Evolutionary conservation across 2,888 invertebrate species (phyloP).

Genomic region (Agrochola macilenta): DNA sequence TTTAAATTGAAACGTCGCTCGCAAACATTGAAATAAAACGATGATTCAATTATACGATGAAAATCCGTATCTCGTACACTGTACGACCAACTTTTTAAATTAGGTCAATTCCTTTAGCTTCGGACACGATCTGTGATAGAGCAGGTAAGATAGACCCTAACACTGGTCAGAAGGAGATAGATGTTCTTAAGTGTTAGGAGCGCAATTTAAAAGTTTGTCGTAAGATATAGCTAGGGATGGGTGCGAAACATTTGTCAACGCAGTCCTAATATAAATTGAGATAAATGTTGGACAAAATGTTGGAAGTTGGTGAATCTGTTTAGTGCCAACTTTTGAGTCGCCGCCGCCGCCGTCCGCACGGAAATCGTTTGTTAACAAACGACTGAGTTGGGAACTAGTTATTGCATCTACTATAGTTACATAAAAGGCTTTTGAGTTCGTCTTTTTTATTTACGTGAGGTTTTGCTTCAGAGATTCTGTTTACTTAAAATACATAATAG

Average conservation of each 20-base stretch:
- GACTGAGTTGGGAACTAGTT: constrained; percentile 47
- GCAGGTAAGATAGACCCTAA: constrained; percentile 33
- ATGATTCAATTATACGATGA: constrained; percentile 64
- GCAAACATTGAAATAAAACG: constrained; percentile 62
- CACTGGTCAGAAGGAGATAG: constrained; percentile 44
- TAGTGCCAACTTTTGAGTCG: constrained; percentile 26
- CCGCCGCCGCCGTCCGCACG: constrained; percentile 17
- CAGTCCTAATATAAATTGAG: constrained; percentile 57
- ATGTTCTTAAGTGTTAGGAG: constrained; percentile 53
- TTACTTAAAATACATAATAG: neutral
- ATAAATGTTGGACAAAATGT: constrained; percentile 58
- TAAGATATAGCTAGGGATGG: constrained; percentile 52
- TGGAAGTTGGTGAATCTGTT: constrained; percentile 49
- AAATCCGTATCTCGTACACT: constrained; percentile 59
- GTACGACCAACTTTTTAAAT: constrained; percentile 63
- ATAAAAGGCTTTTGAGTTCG: constrained; percentile 11
- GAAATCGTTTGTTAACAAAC: constrained; percentile 43
- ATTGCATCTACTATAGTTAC: constrained; percentile 32
- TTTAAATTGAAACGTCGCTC: constrained; percentile 67
- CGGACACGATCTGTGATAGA: constrained; percentile 58
- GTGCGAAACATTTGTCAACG: constrained; percentile 54
- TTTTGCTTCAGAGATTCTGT: constrained; percentile 27
- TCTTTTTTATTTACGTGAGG: constrained; percentile 4
- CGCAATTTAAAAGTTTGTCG: constrained; percentile 65
- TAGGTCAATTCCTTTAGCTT: constrained; percentile 61